Evolutionary conservation across 1,140 invertebrate genomes (phyloP).

Genomic region (Mesaphorura yosii): DNA sequence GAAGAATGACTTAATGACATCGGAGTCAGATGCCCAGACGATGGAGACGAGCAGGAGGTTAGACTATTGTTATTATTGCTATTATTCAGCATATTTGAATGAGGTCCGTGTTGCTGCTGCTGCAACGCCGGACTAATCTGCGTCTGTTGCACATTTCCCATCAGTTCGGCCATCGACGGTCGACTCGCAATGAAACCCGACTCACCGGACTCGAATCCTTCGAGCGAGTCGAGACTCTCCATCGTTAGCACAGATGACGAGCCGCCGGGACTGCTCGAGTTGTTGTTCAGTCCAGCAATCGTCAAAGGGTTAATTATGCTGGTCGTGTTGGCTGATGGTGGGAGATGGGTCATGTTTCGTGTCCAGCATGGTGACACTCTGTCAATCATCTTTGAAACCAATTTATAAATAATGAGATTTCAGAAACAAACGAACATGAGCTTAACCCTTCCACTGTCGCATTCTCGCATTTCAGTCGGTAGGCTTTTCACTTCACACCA

Average conservation of each 20-base stretch:
- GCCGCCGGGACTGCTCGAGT: constrained; percentile 26
- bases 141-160: too few relatives aligned
- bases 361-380: constrained; percentile 31
- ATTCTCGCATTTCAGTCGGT: too few relatives aligned
- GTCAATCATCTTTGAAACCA: constrained; percentile 27
- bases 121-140: constrained; percentile 53
- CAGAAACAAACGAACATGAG: neutral
- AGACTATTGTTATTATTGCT: too few relatives aligned
- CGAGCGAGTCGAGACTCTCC: constrained; percentile 29
- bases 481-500: too few relatives aligned
- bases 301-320: constrained; percentile 3
- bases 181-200: constrained; percentile 84
- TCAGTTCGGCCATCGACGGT: constrained; percentile 82
- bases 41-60: neutral
- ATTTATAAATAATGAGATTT: neutral
- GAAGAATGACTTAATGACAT: constrained; percentile 23
- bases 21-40: constrained; percentile 24
- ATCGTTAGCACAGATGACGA: constrained; percentile 28
- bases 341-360: constrained; percentile 18
- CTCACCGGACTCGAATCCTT: constrained; percentile 40
- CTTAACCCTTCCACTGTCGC: too few relatives aligned
- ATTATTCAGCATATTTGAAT: too few relatives aligned
- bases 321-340: constrained; percentile 3
- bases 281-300: constrained; percentile 11
- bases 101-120: too few relatives aligned